Evolutionary conservation across 2,888 invertebrate genomes (phyloP).

Genomic region (Lasioglossum lativentre): DNA sequence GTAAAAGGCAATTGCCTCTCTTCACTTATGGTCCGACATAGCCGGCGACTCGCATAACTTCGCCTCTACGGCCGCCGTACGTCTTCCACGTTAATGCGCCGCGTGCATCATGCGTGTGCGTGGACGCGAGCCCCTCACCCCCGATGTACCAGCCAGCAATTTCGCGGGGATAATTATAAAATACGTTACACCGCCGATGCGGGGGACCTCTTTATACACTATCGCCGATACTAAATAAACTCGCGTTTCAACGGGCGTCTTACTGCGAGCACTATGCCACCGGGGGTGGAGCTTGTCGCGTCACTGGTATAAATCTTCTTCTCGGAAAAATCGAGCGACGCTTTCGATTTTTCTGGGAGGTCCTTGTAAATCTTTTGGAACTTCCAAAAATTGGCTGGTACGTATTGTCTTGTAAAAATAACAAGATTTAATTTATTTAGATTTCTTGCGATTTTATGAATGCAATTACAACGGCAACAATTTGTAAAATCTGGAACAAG

Average conservation of each 20-base stretch:
- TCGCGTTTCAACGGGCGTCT: conserved; percentile 34
- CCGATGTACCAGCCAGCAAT: conserved; percentile 38
- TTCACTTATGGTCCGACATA: conserved; percentile 81
- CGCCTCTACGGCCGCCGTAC: conserved; percentile 61
- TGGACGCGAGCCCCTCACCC: conserved; percentile 11
- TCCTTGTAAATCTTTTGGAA: too few relatives aligned
- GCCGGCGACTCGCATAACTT: conserved; percentile 75
- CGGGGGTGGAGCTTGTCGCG: neutral
- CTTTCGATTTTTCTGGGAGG: neutral
- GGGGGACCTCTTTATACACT: conserved; percentile 28
- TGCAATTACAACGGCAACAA: too few relatives aligned
- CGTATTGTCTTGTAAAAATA: too few relatives aligned
- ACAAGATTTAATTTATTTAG: too few relatives aligned
- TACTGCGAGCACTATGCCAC: neutral
- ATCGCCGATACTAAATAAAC: conserved; percentile 44
- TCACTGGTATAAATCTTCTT: neutral
- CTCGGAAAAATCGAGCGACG: neutral
- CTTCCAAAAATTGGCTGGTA: too few relatives aligned
- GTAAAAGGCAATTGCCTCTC: conserved; percentile 82
- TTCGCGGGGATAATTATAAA: conserved; percentile 63
- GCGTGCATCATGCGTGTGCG: conserved; percentile 27
- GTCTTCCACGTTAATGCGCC: conserved; percentile 63
- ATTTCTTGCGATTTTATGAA: too few relatives aligned
- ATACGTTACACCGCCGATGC: conserved; percentile 42
- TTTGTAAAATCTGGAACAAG: too few relatives aligned